Evolutionary conservation across 2,888 invertebrate genomes (phyloP).

Genomic region (Trypoxylon attenuatum): DNA sequence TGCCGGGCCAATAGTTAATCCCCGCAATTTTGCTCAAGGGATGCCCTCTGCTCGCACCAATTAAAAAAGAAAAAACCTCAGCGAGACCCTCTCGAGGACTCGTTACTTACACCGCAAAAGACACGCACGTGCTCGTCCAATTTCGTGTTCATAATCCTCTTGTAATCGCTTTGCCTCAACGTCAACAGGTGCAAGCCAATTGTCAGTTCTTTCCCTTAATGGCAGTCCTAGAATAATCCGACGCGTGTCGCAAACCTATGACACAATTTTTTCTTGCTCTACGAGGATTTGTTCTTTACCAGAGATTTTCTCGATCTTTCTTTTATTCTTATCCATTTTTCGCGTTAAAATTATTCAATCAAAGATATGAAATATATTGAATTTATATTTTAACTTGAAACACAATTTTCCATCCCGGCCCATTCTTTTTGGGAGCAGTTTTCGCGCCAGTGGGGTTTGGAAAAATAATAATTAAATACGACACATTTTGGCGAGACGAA

Average conservation of each 20-base stretch:
- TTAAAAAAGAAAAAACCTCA: conserved; percentile 61
- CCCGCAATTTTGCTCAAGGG: conserved; percentile 56
- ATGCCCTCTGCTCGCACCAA: conserved; percentile 57
- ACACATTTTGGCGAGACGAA: neutral
- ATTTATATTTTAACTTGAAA: too few relatives aligned
- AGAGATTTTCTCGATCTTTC: too few relatives aligned
- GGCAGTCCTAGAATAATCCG: neutral
- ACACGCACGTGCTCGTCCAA: conserved; percentile 57
- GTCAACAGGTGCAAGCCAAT: conserved; percentile 49
- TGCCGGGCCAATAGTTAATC: conserved; percentile 64
- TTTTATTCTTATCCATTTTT: too few relatives aligned
- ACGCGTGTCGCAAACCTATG: neutral
- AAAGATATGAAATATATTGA: too few relatives aligned
- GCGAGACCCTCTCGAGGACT: conserved; percentile 33
- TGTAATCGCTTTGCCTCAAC: conserved; percentile 32
- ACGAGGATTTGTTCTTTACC: too few relatives aligned
- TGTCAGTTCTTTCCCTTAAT: neutral
- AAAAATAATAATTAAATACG: conserved; percentile 29
- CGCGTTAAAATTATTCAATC: too few relatives aligned
- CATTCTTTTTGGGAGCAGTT: too few relatives aligned
- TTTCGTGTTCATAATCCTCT: conserved; percentile 39
- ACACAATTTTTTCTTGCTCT: neutral
- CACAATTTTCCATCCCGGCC: too few relatives aligned
- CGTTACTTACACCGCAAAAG: conserved; percentile 51
- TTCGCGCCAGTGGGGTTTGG: too few relatives aligned